Evolutionary conservation across 2,888 invertebrate genomes (phyloP), one percentile per base, ranked within the genome.

Genomic region (Cheilosia impressa): DNA sequence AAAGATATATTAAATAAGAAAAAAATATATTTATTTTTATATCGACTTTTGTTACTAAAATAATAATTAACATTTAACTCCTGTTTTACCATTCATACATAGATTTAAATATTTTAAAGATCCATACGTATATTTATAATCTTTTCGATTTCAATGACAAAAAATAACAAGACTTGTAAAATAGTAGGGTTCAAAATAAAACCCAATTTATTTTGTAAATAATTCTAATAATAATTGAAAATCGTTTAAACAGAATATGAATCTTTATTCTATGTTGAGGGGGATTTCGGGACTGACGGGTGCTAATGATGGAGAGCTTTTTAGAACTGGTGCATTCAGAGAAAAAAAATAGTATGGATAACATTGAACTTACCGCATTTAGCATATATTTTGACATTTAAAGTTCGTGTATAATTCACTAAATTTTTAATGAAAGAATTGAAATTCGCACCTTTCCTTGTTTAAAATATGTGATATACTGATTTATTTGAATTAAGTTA

Each of bases 41-140:
- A 84, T 84, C 69, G 84, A 80, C 79, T 84, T 84, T 84, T 84
- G 84, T 84, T 84, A 84, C 84, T 69, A 75, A 71, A 63, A 43
- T 43, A 60, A 43, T 5, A 60, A 27, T 43, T n/a, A 60, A 65
- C 53, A 58, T 68, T 79, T 80, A 75, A 80, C 58, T 79, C 63
- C 79, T 84, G 73, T 79, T 80, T 80, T 60, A 71, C 34, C 69
- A 69, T 58, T 75, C 55, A 41, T 38, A 34, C n/a, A 50, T 77
- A 53, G 69, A 69, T 62, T 69, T 65, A 65, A 73, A 69, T 52
- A 75, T 47, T 62, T 22, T 15, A 38, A 68, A 78, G 34, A 69
- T n/a, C 27, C 69, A 68, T 68, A 50, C 55, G 47, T 47, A 50
- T 62, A 58, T 75, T 62, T 41, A 31, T 53, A 73, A 62, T 57